These are phyloP conservation scores for Micoletzkya japonica DNA, from an alignment of 2,888 invertebrate genomes.

Conservation along the genomic window DNA sequence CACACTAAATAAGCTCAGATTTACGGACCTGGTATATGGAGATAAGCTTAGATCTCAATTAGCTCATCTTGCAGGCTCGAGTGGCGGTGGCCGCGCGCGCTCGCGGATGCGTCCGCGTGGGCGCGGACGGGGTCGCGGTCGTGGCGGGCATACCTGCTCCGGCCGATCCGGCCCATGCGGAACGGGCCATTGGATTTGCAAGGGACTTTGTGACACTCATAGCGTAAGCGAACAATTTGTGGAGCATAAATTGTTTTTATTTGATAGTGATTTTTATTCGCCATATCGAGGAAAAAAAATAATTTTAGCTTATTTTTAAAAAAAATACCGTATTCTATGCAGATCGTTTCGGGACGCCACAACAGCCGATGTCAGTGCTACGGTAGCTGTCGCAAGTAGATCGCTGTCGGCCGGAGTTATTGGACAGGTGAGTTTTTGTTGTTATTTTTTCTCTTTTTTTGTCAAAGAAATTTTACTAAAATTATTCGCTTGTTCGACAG, in stretches of 20 bases:
- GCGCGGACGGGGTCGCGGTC: conserved; percentile 36
- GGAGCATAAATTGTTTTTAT: background rate
- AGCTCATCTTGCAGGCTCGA: conserved; percentile 6
- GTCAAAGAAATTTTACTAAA: background rate
- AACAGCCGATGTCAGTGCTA: conserved; percentile 50
- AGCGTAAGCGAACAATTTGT: conserved; percentile 24
- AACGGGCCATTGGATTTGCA: conserved; percentile 42
- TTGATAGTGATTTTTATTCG: background rate
- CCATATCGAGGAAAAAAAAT: background rate
- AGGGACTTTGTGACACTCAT: conserved; percentile 43
- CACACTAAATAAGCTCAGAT: too few relatives aligned
- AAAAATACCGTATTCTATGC: conserved; percentile 14
- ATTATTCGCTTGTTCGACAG: too few relatives aligned
- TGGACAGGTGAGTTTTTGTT: conserved; percentile 33
- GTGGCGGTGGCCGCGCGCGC: conserved; percentile 18
- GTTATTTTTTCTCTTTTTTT: too few relatives aligned
- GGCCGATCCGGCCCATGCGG: conserved; percentile 44
- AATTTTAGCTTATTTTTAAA: background rate
- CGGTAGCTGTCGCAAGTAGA: conserved; percentile 51
- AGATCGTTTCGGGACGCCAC: conserved; percentile 60
- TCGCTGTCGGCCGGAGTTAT: conserved; percentile 33
- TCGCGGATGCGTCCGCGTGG: conserved; percentile 38
- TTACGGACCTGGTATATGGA: too few relatives aligned
- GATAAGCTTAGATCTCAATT: background rate
- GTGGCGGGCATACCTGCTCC: conserved; percentile 25